Evolutionary conservation across 2,888 invertebrate species (phyloP), one percentile per base, ranked within the genome.

Genomic region (Elegia similella): DNA sequence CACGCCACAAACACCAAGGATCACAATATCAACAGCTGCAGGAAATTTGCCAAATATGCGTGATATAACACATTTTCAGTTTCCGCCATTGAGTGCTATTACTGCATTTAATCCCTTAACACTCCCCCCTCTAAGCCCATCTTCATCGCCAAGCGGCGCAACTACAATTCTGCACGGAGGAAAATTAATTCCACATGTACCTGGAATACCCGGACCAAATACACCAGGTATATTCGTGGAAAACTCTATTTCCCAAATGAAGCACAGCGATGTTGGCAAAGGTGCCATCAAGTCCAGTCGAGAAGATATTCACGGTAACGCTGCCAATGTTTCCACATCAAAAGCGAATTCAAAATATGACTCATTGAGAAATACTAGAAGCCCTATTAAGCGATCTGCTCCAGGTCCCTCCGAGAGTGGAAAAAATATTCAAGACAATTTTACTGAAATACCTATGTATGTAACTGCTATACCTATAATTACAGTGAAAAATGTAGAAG

Each of bases 201-300:
- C 97, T 6, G 97, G 97, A 12, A 97, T 97, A 83, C 97, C 97
- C 0, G 97, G 97, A 8, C 97, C 97, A 2, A 94, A 94, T 66
- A 93, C 94, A 34, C 80, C 95, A 29, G 84, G 88, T 23, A 75
- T 91, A 46, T 92, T 76, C 65, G 71, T 81, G 52, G 80, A 76
- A 57, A 84, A 74, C 68, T 42, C 73, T 50, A 78, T 68, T 64
- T 17, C 69, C 44, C 69, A 75, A 55, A 46, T 77, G 34, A 87
- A 84, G 65, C 76, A 63, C 53, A 80, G 60, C 60, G 84, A 86
- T 58, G 66, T 60, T 34, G 74, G 66, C 52, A 82, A 76, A 68
- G 65, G 62, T 57, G 59, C 66, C n/a, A 46, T 67, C 52, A 78
- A 76, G 62, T 63, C 72, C 2, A 62, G 66, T 42, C 69, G 73